Base-by-base conservation (phyloP, 2,888 invertebrate genomes). In the Sesia bembeciformis region DNA sequence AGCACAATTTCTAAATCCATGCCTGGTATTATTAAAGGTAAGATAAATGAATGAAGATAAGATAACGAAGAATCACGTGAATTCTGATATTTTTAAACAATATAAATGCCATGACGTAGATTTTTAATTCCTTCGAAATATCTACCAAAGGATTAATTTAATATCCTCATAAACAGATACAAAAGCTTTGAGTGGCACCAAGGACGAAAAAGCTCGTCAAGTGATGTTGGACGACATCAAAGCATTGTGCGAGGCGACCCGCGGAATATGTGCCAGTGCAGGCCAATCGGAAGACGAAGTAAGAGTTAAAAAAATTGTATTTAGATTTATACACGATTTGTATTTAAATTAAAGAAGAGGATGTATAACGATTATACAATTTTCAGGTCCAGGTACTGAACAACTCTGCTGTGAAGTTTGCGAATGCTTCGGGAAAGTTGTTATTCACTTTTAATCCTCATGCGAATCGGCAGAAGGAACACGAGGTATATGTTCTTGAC, bases 1-100 rank as follows among this genome's bases (percentile, higher is more conserved):
- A 55, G 53, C 3, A 66, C 68, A 0, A 74, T 84, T 40, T 66
- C 73, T 4, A 69, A 76, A 4, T 56, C 77, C 46, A 65, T 78
- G 58, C 79, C 83, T 0, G 69, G 67, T n/a, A 64, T 84, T 3
- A 63, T 76, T 3, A 68, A 68, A 61, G 84, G 84, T 82, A 58
- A 46, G 8, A 4, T 46, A 8, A 8, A 41, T 41, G 41, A 41
- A 41, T 41, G 3, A 41, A 6, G 41, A 41, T 41, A 41, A 41
- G 5, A 2, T 41, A 41, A 41, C 7, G 41, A 41, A 41, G 41
- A 41, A 7, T 41, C 23, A 23, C 23, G 2, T 23, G 23, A 23
- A 23, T 23, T 1, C 23, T 23, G 2, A 23, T 23, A 23, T 23
- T 1, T 23, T 23, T 23, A 23, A 23, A 23, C 23, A 23, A 23